Conservation (phyloP, 1,140 invertebrate genomes). For the Druon quercuslanigerum region DNA sequence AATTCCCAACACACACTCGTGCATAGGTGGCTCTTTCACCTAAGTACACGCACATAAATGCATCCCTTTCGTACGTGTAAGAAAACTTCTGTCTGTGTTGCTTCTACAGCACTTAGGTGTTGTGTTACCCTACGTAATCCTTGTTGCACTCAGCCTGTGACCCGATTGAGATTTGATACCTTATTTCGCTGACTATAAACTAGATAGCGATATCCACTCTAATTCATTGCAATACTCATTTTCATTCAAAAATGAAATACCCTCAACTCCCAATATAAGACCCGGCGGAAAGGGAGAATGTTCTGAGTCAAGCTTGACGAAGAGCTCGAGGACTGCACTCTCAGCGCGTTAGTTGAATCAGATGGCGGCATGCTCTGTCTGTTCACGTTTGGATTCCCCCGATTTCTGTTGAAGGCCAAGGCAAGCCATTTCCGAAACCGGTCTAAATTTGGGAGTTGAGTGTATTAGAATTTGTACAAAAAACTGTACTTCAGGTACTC, state of each 20-base stretch:
- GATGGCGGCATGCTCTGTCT: too few species aligned
- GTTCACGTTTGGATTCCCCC: too few species aligned
- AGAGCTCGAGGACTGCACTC: too few species aligned
- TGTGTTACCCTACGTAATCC: constrained; percentile 61
- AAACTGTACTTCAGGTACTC: too few species aligned
- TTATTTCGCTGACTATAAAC: not conserved
- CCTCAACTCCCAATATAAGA: too few species aligned
- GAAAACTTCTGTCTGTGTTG: constrained; percentile 31
- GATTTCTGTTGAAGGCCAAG: too few species aligned
- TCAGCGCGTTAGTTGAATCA: too few species aligned
- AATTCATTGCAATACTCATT: not conserved
- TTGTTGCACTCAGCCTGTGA: constrained; percentile 50
- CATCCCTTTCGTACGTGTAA: constrained; percentile 34
- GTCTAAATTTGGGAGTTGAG: too few species aligned
- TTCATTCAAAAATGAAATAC: not conserved
- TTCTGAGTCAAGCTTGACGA: too few species aligned
- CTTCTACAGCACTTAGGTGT: constrained; percentile 55
- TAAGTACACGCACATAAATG: constrained; percentile 46
- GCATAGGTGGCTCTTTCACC: constrained; percentile 45
- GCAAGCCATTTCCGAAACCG: too few species aligned
- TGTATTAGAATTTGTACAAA: too few species aligned
- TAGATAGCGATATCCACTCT: not conserved
- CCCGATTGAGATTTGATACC: constrained; percentile 55
- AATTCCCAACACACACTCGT: constrained; percentile 13
- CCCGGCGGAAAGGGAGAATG: too few species aligned